Percentiles rank a stretch among this genome's conserved stretches.
phyloP scores from a whole-genome alignment of 2,888 invertebrate genomes.

The Frankliniella intonsa region DNA sequence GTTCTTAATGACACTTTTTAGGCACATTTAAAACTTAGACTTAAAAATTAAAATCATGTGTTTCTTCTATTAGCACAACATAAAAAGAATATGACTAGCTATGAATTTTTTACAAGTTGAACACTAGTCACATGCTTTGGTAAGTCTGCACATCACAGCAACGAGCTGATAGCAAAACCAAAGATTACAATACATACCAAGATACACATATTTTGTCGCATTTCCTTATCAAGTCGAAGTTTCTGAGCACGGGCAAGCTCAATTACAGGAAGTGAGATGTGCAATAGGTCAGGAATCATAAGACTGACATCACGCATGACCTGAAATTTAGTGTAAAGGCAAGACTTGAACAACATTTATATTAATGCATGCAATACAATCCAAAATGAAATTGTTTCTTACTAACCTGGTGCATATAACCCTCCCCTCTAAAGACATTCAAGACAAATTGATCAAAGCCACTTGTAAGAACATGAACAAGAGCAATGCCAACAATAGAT shows the following conservation, averaged over 20 bases:
- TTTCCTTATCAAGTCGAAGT: conserved; percentile 46
- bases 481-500: conserved; percentile 55
- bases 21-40: not conserved
- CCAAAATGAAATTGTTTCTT: not conserved
- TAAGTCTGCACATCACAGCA: conserved; percentile 43
- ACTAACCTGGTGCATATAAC: conserved; percentile 59
- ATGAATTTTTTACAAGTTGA: not conserved
- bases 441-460: conserved; percentile 62
- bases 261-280: conserved; percentile 57
- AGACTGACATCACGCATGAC: conserved; percentile 61
- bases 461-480: conserved; percentile 58
- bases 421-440: conserved; percentile 60
- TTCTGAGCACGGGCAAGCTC: conserved; percentile 45
- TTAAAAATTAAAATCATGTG: not conserved
- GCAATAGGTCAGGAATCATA: conserved; percentile 62
- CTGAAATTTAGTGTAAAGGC: conserved; percentile 38
- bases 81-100: not conserved
- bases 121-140: not conserved
- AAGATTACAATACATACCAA: conserved; percentile 43
- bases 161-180: conserved; percentile 46
- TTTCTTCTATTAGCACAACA: not conserved
- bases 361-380: not conserved
- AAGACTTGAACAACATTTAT: conserved; percentile 22
- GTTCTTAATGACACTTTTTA: not conserved
- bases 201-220: conserved; percentile 42